Evolutionary conservation across 2,113 vertebrate species (phyloP), one percentile per base, ranked within the genome.

Genomic region (Gobius niger): DNA sequence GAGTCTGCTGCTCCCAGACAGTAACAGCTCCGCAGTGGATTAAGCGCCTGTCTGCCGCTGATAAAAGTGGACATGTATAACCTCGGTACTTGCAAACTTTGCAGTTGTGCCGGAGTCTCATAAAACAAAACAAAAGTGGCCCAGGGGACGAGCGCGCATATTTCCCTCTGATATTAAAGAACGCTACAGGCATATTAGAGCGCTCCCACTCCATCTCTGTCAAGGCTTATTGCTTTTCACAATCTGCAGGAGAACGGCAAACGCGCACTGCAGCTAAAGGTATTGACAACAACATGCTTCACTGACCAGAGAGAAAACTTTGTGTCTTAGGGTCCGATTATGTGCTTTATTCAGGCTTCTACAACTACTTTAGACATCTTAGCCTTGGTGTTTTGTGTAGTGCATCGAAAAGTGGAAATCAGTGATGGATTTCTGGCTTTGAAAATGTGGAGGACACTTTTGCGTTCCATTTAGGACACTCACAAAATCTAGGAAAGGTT

Each of bases 121-220:
- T 63, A 60, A 49, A 73, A 73, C 6, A 2, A 66, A 73, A 70
- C 56, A 65, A 78, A 83, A 63, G 63, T 73, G 68, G 54, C 76
- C 73, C 59, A 1, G 44, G 68, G 69, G 71, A 77, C 16, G 57
- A 47, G 9, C 16, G 59, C 41, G 53, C 65, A 68, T 56, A 71
- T 60, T n/a, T 60, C 61, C 59, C 44, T 49, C 44, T 65, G 63
- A 67, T 73, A 83, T 82, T 62, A 79, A 78, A 72, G 68, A 56
- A 67, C 70, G 7, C 47, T 63, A 41, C 5, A 34, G 51, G 69
- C 67, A 72, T 63, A 68, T 72, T 44, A 47, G 47, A 72, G 70
- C 7, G 63, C 0, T 13, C 14, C 4, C 5, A n/a, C 68, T 62
- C 24, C 63, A 24, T 73, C 63, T 46, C 73, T 19, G 1, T 67